phyloP scores from a whole-genome alignment of 2,113 vertebrate species.

The Hepsetus odoe region DNA sequence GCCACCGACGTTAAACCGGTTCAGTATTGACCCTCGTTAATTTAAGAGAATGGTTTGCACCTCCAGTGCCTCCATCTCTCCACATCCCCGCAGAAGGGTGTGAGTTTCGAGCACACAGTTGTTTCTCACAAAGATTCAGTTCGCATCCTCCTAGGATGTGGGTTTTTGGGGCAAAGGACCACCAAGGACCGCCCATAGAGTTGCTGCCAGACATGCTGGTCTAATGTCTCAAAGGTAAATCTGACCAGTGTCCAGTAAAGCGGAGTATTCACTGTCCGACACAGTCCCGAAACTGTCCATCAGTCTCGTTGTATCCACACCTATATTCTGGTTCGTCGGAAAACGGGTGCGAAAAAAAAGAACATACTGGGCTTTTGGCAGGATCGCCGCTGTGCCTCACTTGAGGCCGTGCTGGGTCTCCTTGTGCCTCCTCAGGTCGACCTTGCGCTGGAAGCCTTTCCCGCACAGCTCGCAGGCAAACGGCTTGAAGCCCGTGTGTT shows the following conservation, averaged over 20 bases:
- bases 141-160: too few species aligned
- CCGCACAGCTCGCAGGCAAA: constrained; percentile 96
- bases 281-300: background rate
- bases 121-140: too few species aligned
- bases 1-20: background rate
- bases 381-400: constrained; percentile 66
- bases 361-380: too few species aligned
- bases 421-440: constrained; percentile 94
- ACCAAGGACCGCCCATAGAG: too few species aligned
- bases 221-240: background rate
- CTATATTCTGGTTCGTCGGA: background rate
- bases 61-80: too few species aligned
- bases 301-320: background rate
- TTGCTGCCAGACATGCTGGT: constrained; percentile 49
- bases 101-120: too few species aligned
- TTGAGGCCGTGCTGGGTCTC: constrained; percentile 96
- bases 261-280: background rate
- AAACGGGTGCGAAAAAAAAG: background rate
- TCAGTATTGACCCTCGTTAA: background rate
- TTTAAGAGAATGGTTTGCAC: background rate
- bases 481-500: constrained; percentile 98
- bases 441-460: constrained; percentile 97
- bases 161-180: background rate
- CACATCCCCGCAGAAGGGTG: too few species aligned
- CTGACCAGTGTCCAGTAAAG: too few species aligned